Evolutionary conservation across 2,888 invertebrate species (phyloP).

Genomic region (Hetaerina titia): DNA sequence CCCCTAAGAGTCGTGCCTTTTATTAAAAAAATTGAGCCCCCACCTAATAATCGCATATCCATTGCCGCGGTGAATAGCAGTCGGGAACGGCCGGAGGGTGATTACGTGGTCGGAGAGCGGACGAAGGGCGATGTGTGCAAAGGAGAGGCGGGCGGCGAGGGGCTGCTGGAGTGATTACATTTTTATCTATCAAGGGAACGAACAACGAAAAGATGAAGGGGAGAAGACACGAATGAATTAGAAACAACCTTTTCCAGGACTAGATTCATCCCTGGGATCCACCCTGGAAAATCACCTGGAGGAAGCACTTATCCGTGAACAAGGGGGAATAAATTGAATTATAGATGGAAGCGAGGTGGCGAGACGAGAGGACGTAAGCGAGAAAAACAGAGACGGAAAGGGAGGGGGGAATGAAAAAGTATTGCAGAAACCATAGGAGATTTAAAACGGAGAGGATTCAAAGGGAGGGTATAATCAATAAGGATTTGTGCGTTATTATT

Average conservation of each 20-base stretch:
- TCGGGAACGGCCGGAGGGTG: background rate
- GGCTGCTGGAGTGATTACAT: background rate
- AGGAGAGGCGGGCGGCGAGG: background rate
- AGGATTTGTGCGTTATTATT: conserved; percentile 31
- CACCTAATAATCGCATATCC: background rate
- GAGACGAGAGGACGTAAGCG: background rate
- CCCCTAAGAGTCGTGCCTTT: background rate
- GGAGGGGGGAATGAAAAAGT: background rate
- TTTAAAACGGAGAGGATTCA: background rate
- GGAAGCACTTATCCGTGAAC: background rate
- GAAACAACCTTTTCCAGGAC: background rate
- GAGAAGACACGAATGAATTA: background rate
- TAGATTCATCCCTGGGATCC: background rate
- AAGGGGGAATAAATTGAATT: background rate
- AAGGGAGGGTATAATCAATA: conserved; percentile 25
- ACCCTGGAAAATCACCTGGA: background rate
- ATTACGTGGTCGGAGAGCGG: background rate
- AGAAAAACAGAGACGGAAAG: background rate
- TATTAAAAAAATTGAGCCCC: background rate
- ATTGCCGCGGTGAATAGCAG: background rate
- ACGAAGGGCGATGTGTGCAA: no score
- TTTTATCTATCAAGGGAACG: background rate
- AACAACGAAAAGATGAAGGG: background rate
- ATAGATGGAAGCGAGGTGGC: background rate
- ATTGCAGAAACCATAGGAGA: background rate